Conservation (phyloP, 2,797 vertebrate species). For the Acanthopagrus latus region DNA sequence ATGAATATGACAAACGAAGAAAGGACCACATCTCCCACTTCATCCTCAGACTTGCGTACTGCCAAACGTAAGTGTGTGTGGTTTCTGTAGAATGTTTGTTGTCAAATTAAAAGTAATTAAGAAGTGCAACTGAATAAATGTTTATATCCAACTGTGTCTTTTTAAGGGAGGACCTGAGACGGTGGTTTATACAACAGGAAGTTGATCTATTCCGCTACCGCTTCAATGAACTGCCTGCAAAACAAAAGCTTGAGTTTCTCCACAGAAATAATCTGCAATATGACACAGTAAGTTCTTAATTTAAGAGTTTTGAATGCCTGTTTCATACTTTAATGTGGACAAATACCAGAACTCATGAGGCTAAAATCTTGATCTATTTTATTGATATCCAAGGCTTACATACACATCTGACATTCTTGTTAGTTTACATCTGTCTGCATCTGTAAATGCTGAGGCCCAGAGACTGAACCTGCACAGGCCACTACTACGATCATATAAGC, state of each 20-base stretch:
- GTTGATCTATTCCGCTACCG: slow-evolving; percentile 95
- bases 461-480: neutral
- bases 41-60: slow-evolving; percentile 97
- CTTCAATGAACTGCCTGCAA: slow-evolving; percentile 81
- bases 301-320: neutral
- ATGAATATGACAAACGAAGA: slow-evolving; percentile 89
- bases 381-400: neutral
- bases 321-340: neutral
- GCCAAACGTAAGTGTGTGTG: slow-evolving; percentile 91
- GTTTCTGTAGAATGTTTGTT: neutral
- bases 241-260: slow-evolving; percentile 89
- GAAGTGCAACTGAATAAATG: neutral
- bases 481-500: too few species aligned
- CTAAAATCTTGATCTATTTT: neutral
- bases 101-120: neutral
- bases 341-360: neutral
- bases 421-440: neutral
- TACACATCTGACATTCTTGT: neutral
- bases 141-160: slow-evolving; percentile 40
- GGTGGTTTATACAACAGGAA: slow-evolving; percentile 99
- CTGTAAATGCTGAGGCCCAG: neutral
- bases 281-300: slow-evolving; percentile 86
- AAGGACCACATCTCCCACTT: slow-evolving; percentile 98
- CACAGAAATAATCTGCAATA: slow-evolving; percentile 90
- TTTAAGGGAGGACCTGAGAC: slow-evolving; percentile 93